Conservation (phyloP, 1,140 invertebrate species). For the Temnothorax curvispinosus region DNA sequence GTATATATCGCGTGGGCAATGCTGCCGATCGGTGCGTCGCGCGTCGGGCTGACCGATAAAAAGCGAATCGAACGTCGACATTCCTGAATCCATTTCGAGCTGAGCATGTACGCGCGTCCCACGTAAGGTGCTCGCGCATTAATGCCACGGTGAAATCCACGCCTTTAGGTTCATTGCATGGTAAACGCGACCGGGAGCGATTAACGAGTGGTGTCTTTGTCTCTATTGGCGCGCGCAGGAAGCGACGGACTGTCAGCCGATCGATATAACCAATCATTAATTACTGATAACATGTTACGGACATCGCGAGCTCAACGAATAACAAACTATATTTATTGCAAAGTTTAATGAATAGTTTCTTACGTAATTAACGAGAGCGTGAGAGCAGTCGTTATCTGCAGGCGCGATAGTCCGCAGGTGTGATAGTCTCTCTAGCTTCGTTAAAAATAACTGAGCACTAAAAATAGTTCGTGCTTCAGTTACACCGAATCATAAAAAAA, state of each 20-base stretch:
- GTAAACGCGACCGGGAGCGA: background rate
- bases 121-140: slow-evolving; percentile 60
- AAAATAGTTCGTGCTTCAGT: background rate
- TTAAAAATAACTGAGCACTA: background rate
- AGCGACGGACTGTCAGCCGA: background rate
- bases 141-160: slow-evolving; percentile 53
- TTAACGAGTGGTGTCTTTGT: slow-evolving; percentile 29
- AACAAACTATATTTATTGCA: background rate
- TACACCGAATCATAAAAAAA: background rate
- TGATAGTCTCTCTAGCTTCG: background rate
- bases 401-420: too few species aligned
- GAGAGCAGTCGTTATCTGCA: background rate
- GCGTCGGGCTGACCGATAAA: slow-evolving; percentile 29
- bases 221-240: background rate
- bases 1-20: slow-evolving; percentile 55
- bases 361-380: background rate
- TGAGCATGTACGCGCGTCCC: slow-evolving; percentile 43
- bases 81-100: slow-evolving; percentile 69
- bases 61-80: slow-evolving; percentile 65
- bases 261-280: slow-evolving; percentile 39
- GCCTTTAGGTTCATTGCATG: slow-evolving; percentile 31
- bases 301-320: background rate
- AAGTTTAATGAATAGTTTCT: slow-evolving; percentile 19
- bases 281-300: slow-evolving; percentile 29
- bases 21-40: slow-evolving; percentile 21